Conservation (phyloP, 2,797 vertebrate species). For the Myotis daubentonii region DNA sequence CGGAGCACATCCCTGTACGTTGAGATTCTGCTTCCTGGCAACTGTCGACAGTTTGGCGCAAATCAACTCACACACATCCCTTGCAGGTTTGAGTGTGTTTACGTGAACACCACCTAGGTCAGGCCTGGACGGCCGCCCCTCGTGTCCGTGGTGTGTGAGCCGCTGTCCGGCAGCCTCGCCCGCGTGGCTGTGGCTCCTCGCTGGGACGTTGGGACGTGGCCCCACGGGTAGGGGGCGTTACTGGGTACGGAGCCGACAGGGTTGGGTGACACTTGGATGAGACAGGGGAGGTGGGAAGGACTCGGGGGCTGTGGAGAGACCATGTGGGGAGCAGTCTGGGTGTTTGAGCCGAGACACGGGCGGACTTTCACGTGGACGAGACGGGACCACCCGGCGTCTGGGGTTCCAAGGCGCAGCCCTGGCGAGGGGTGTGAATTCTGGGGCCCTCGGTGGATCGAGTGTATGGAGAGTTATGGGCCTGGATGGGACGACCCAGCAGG, state of each 20-base stretch:
- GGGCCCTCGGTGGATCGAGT: rapidly evolving
- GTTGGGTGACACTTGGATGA: background rate
- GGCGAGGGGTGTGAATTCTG: rapidly evolving
- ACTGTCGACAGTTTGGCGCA: no score
- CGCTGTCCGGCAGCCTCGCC: rapidly evolving
- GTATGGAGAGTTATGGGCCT: no score
- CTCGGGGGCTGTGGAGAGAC: no score
- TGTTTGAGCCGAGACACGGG: background rate
- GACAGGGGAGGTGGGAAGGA: no score
- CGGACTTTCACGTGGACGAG: background rate
- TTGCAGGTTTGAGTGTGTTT: no score
- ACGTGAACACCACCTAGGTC: no score
- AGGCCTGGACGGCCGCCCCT: no score
- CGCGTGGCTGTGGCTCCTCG: rapidly evolving
- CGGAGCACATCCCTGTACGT: no score
- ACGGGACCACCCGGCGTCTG: rapidly evolving
- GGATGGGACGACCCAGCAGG: background rate
- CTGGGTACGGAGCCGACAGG: background rate
- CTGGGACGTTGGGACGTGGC: background rate
- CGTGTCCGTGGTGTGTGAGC: rapidly evolving
- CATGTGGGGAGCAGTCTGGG: no score
- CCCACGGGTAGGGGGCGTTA: background rate
- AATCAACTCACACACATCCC: no score
- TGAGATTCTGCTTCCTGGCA: no score
- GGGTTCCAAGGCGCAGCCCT: background rate